Evolutionary conservation across 2,797 vertebrate species (phyloP).

Genomic region (Pangasius sanitwongsei): DNA sequence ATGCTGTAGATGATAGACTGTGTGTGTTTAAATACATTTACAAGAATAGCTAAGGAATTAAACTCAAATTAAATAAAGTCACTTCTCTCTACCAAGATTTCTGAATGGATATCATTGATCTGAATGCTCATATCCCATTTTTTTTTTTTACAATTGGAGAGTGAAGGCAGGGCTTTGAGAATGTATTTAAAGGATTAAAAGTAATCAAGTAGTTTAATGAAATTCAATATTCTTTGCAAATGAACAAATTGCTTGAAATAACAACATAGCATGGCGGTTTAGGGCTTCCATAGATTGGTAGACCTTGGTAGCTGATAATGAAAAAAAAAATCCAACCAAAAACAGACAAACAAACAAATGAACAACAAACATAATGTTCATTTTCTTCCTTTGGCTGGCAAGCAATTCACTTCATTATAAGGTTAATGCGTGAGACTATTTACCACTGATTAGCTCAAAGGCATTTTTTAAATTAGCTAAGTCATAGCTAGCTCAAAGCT

Average conservation of each 20-base stretch:
- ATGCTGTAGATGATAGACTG: background rate
- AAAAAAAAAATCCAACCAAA: background rate
- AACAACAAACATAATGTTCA: background rate
- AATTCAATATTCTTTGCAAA: background rate
- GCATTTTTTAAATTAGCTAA: conserved; percentile 17
- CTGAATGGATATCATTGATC: background rate
- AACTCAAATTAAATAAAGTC: too few relatives aligned
- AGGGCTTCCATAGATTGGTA: background rate
- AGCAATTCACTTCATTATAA: conserved; percentile 16
- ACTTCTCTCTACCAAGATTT: background rate
- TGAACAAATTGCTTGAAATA: background rate
- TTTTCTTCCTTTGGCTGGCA: background rate
- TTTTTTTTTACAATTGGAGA: background rate
- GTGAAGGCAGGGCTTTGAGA: background rate
- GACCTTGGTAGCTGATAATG: background rate
- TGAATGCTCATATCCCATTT: background rate
- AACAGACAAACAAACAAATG: background rate
- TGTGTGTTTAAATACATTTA: background rate
- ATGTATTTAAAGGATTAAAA: background rate
- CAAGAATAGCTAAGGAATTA: background rate
- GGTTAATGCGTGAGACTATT: conserved; percentile 33
- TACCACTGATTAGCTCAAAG: conserved; percentile 12
- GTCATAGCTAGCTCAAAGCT: conserved; percentile 15
- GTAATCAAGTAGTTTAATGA: background rate
- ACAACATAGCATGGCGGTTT: background rate